phyloP scores from a whole-genome alignment of 1,140 invertebrate genomes.

The Drosophila azteca region DNA sequence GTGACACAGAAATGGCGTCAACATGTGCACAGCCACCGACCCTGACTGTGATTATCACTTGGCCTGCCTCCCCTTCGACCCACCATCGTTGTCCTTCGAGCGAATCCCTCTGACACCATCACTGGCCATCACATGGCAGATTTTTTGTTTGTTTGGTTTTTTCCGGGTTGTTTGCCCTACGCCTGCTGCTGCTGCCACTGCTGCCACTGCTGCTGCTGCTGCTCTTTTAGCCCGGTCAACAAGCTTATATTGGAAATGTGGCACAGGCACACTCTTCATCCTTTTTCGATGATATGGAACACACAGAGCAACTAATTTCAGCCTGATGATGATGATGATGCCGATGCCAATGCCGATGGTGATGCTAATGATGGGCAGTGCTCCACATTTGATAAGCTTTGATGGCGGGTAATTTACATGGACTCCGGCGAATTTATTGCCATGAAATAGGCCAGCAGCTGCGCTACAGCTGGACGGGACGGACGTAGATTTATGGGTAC shows the following conservation, averaged over 20 bases:
- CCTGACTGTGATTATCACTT: conserved; percentile 48
- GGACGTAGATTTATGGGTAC: conserved; percentile 35
- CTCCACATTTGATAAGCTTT: conserved; percentile 46
- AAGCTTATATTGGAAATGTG: conserved; percentile 53
- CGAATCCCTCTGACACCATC: background rate
- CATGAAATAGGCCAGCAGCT: conserved; percentile 39
- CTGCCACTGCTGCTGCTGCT: conserved; percentile 23
- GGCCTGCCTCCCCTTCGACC: conserved; percentile 2
- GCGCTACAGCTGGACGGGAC: conserved; percentile 7
- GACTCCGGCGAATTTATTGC: conserved; percentile 42
- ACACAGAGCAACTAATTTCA: conserved; percentile 42
- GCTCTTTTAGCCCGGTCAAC: conserved; percentile 47
- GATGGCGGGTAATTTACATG: conserved; percentile 55
- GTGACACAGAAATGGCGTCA: conserved; percentile 63
- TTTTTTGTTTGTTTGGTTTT: conserved; percentile 66
- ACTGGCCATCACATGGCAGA: conserved; percentile 21
- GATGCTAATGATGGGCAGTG: conserved; percentile 9
- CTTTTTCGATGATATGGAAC: conserved; percentile 36
- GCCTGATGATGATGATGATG: conserved; percentile 24
- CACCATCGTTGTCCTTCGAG: too few species aligned
- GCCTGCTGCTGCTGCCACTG: conserved; percentile 41
- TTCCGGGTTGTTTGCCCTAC: conserved; percentile 17
- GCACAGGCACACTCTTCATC: conserved; percentile 21
- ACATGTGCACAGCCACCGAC: conserved; percentile 63
- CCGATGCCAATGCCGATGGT: conserved; percentile 12